Conservation (phyloP, 2,888 invertebrate genomes). For the Prenolepis imparis region DNA sequence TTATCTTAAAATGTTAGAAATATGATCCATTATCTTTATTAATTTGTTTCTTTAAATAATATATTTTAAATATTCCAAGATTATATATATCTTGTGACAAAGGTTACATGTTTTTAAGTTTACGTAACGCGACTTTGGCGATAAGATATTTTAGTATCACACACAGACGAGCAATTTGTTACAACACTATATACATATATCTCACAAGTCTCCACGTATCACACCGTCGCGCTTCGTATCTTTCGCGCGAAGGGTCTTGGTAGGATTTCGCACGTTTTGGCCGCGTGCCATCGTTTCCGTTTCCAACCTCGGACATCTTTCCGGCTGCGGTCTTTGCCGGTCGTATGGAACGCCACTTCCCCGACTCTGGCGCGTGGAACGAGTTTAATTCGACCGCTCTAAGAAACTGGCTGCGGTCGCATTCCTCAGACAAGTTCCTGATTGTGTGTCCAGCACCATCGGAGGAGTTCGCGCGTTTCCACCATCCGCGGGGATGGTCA, state of each 20-base stretch:
- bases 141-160: neutral
- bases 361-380: constrained; percentile 79
- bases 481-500: constrained; percentile 78
- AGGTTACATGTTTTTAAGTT: neutral
- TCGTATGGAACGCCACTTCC: constrained; percentile 70
- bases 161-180: neutral
- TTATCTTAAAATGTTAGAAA: neutral
- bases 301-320: constrained; percentile 68
- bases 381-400: constrained; percentile 85
- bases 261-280: constrained; percentile 50
- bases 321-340: constrained; percentile 61
- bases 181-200: neutral
- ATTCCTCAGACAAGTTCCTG: constrained; percentile 86
- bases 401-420: constrained; percentile 85
- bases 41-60: neutral
- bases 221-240: neutral
- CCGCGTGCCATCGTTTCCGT: constrained; percentile 69
- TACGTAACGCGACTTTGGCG: neutral
- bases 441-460: constrained; percentile 84
- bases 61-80: neutral
- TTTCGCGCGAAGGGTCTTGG: constrained; percentile 18
- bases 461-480: constrained; percentile 77
- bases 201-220: constrained; percentile 12
- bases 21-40: neutral
- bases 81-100: neutral